A percentile compares a stretch with the other conserved stretches of the same genome.
These are phyloP conservation scores for Sigmodon hispidus DNA, from an alignment of 2,113 vertebrate genomes.

Conservation along the genomic window DNA sequence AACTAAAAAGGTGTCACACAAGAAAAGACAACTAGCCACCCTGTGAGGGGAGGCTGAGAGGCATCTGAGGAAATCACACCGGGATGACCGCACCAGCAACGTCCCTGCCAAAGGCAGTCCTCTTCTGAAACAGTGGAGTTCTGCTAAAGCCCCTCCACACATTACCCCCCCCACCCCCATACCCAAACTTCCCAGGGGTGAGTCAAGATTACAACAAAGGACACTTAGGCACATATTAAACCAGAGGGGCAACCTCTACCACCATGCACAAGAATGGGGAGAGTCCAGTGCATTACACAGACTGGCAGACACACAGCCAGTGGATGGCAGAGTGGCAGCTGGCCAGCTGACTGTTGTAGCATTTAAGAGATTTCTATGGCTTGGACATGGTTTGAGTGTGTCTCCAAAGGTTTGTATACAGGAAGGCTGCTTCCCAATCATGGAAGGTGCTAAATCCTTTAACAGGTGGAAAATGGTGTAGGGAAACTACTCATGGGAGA, in stretches of 20 bases:
- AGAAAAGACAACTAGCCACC: background rate
- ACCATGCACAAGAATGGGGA: background rate
- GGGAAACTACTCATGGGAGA: no score
- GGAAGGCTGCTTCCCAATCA: background rate
- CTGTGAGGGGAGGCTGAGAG: background rate
- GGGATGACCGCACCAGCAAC: rapidly evolving
- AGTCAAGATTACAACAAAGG: rapidly evolving
- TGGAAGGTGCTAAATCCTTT: background rate
- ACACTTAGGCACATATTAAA: rapidly evolving
- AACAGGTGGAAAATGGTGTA: background rate
- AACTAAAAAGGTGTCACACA: background rate
- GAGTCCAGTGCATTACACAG: rapidly evolving
- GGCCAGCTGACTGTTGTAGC: rapidly evolving
- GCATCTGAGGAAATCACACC: rapidly evolving
- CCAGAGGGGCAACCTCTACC: background rate
- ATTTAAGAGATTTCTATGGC: no score
- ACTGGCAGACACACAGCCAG: rapidly evolving
- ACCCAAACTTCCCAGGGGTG: rapidly evolving
- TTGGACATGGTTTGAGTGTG: background rate
- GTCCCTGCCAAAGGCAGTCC: rapidly evolving
- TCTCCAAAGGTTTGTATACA: background rate
- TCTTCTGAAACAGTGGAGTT: background rate
- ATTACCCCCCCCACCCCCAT: background rate
- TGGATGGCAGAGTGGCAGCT: rapidly evolving
- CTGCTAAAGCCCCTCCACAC: background rate